Evolutionary conservation across 2,888 invertebrate species (phyloP), one percentile per base, ranked within the genome.

Genomic region (Electrophaes corylata): DNA sequence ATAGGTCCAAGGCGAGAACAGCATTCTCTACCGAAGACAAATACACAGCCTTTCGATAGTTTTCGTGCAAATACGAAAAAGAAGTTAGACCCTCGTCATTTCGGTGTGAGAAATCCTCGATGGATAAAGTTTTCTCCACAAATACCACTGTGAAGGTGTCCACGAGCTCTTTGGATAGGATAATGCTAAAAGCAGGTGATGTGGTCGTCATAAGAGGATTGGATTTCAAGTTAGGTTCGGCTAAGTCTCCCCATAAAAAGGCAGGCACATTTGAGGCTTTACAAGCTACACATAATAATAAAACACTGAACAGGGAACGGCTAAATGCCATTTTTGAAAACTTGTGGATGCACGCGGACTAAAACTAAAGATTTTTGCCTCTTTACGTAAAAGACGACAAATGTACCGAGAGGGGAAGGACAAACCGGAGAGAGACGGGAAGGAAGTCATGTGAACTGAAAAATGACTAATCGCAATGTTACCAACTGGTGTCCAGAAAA

Each of bases 21-120:
- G 96, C 93, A 58, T 93, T 90, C 41, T 93, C 90, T 0, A 96
- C 96, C 16, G 92, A 91, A 6, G 95, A 93, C 49, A 94, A 82
- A 75, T 95, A 96, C 0, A 92, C 81, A 18, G 91, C 73, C 0
- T 81, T 68, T 0, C 67, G 67, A 11, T 88, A 73, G 23, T 87
- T 76, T 0, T 76, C 65, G 6, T 81, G 81, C 12, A 93, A 73
- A 66, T 84, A 90, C 1, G 90, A 82, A 65, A 82, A 92, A 0
- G 81, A 71, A 0, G 81, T 76, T n/a, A 80, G 69, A 3, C 89
- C 89, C 10, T 88, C 84, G 41, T 73, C 73, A 64, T 86, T 88
- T 75, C 91, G 91, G 55, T 81, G 78, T 3, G 92, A 92, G 51
- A 94, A 89, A 81, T 94, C 94, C 74, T 94, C 94, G 1, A 92